Percentiles rank a stretch among this genome's conserved stretches.
Conservation (phyloP, 2,797 vertebrate species). For the Amblyraja radiata region DNA sequence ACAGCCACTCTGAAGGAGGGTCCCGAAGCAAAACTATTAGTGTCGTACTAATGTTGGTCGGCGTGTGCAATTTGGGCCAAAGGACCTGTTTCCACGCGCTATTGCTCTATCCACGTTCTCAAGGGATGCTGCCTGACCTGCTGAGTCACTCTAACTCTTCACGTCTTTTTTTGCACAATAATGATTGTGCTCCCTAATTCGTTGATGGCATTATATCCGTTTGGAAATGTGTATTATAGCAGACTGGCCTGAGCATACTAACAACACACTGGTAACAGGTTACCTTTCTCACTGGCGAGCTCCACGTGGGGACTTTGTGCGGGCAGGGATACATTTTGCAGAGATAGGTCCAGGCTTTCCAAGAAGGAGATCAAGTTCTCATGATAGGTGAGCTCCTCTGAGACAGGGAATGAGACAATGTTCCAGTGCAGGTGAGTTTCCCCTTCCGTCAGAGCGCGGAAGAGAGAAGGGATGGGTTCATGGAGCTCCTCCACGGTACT, state of each 20-base stretch:
- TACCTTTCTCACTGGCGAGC: slow-evolving; percentile 73
- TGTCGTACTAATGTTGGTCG: too few relatives aligned
- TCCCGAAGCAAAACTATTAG: too few relatives aligned
- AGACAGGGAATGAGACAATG: slow-evolving; percentile 89
- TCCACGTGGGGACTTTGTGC: slow-evolving; percentile 77
- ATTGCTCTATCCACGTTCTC: too few relatives aligned
- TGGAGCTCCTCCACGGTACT: slow-evolving; percentile 94
- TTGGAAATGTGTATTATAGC: too few relatives aligned
- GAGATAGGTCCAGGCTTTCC: slow-evolving; percentile 79
- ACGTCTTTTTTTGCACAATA: too few relatives aligned
- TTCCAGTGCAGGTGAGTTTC: slow-evolving; percentile 89
- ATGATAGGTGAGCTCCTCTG: slow-evolving; percentile 87
- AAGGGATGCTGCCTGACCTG: too few relatives aligned
- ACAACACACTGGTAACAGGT: not conserved
- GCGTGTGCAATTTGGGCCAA: too few relatives aligned
- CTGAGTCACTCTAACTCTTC: too few relatives aligned
- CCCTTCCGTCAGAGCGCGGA: slow-evolving; percentile 88
- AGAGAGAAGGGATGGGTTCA: slow-evolving; percentile 87
- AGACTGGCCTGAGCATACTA: not conserved
- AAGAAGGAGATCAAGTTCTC: slow-evolving; percentile 92
- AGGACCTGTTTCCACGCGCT: too few relatives aligned
- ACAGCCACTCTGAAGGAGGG: too few relatives aligned
- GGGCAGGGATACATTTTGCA: slow-evolving; percentile 80
- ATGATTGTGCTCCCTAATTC: too few relatives aligned
- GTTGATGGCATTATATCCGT: too few relatives aligned